These are phyloP conservation scores for Cheilosia soror DNA, from an alignment of 2,888 invertebrate species.

Conservation along the genomic window DNA sequence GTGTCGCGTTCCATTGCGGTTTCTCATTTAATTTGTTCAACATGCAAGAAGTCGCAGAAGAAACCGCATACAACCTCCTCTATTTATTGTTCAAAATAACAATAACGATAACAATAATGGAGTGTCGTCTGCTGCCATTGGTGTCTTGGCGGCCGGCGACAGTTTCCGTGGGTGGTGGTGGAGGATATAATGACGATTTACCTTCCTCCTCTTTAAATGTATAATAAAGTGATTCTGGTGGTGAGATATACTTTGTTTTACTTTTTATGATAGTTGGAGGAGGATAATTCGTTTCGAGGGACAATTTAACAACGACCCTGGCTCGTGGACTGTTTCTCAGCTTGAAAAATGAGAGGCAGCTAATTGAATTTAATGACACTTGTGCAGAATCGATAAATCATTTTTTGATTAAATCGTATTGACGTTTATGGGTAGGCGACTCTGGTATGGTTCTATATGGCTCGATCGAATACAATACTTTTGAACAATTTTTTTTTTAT, in stretches of 20 bases:
- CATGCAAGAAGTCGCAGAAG: conserved; percentile 36
- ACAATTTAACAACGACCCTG: conserved; percentile 38
- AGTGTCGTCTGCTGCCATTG: conserved; percentile 26
- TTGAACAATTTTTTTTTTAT: too few species aligned
- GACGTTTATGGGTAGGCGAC: not conserved
- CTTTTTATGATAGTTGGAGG: conserved; percentile 25
- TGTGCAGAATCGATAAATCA: conserved; percentile 68
- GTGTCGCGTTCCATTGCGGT: not conserved
- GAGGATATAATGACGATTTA: conserved; percentile 60
- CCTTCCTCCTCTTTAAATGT: conserved; percentile 67
- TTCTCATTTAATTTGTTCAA: conserved; percentile 43
- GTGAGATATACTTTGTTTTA: conserved; percentile 30
- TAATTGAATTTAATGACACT: conserved; percentile 71
- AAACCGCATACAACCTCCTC: conserved; percentile 22
- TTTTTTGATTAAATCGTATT: conserved; percentile 6
- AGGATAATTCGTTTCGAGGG: conserved; percentile 31
- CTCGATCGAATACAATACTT: not conserved
- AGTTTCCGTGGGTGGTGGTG: conserved; percentile 69
- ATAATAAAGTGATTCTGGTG: conserved; percentile 56
- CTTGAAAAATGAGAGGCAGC: conserved; percentile 38
- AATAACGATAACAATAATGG: conserved; percentile 67
- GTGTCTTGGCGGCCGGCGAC: conserved; percentile 26
- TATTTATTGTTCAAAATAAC: conserved; percentile 64
- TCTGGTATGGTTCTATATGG: not conserved
- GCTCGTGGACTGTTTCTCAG: conserved; percentile 33